Percentiles rank a stretch among this genome's conserved stretches.
Conservation (phyloP, 2,797 vertebrate genomes). For the Leptodactylus fallax region DNA sequence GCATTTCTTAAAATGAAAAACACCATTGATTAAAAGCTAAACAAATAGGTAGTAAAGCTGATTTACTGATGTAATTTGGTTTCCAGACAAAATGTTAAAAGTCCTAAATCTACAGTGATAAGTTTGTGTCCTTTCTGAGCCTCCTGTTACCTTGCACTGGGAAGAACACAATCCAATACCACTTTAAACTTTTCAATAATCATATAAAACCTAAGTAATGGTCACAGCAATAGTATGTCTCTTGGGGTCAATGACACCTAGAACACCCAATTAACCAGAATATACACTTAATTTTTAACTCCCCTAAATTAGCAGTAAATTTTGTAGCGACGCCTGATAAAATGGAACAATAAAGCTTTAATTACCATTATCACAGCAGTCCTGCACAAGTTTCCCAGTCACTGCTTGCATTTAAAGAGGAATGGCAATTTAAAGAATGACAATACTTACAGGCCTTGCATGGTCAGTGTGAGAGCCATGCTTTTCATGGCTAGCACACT, state of each 20-base stretch:
- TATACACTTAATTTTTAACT: too few species aligned
- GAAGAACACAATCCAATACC: neutral
- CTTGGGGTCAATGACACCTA: conserved; percentile 24
- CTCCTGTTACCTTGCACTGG: neutral
- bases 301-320: too few species aligned
- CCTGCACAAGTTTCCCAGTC: too few species aligned
- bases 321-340: too few species aligned
- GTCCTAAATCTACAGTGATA: neutral
- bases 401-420: too few species aligned
- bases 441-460: too few species aligned
- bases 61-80: neutral
- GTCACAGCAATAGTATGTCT: neutral
- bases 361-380: too few species aligned
- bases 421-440: too few species aligned
- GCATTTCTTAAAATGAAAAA: neutral
- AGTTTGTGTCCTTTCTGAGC: neutral
- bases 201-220: neutral
- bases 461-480: too few species aligned
- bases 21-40: neutral
- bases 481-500: too few species aligned
- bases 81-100: neutral
- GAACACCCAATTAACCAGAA: conserved; percentile 9
- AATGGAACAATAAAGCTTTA: too few species aligned
- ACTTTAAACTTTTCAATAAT: neutral
- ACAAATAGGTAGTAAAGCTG: neutral